Percentiles rank a stretch among this genome's conserved stretches.
Conservation (phyloP, 2,888 invertebrate species). For the Punctoribates punctum region DNA sequence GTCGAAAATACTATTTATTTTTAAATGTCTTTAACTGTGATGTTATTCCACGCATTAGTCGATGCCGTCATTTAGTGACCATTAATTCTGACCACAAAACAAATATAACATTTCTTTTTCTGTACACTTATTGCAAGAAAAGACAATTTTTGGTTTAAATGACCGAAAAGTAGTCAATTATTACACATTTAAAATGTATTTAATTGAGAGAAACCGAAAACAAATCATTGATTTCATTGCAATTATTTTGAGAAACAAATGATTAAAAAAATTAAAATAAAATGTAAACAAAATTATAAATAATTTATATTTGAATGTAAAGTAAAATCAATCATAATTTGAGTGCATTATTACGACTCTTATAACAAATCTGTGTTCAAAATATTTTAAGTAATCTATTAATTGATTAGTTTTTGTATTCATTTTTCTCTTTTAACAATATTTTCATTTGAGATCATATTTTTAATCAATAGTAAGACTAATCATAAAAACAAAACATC, state of each 20-base stretch:
- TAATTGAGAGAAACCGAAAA: background rate
- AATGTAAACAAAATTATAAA: background rate
- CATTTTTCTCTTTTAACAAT: background rate
- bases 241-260: background rate
- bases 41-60: background rate
- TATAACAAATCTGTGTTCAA: slow-evolving; percentile 1
- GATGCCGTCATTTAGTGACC: background rate
- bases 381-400: background rate
- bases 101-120: too few species aligned
- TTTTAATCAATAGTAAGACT: too few species aligned
- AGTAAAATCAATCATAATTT: background rate
- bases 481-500: too few species aligned
- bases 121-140: too few species aligned
- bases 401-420: background rate
- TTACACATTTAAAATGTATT: too few species aligned
- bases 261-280: background rate
- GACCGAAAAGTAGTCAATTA: background rate
- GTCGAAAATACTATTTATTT: background rate
- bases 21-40: slow-evolving; percentile 5
- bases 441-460: too few species aligned
- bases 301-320: background rate
- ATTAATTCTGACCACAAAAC: background rate
- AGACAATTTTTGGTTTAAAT: background rate
- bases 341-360: background rate
- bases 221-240: background rate